Evolutionary conservation across 2,888 invertebrate genomes (phyloP).

Genomic region (Scrobipalpa costella): DNA sequence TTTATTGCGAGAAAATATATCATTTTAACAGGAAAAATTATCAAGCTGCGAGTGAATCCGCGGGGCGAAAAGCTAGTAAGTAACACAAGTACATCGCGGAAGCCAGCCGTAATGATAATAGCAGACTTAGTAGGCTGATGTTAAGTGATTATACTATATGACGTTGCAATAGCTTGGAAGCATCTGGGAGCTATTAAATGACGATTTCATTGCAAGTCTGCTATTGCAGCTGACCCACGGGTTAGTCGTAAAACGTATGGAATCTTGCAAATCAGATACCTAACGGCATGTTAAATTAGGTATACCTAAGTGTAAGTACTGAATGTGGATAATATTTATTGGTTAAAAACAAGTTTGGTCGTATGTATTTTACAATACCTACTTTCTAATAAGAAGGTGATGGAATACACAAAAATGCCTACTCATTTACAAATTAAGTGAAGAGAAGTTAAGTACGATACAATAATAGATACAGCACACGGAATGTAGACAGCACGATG

Average conservation of each 20-base stretch:
- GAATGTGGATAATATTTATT: no score
- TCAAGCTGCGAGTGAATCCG: no score
- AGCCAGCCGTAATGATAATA: conserved; percentile 40
- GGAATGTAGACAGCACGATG: no score
- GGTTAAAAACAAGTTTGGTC: no score
- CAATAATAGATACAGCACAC: no score
- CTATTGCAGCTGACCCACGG: not conserved
- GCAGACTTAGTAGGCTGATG: not conserved
- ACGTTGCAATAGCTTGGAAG: not conserved
- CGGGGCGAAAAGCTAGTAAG: conserved; percentile 14
- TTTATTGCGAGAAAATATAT: no score
- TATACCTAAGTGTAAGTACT: not conserved
- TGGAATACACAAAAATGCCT: no score
- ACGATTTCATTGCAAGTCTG: not conserved
- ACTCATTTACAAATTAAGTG: no score
- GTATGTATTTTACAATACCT: no score
- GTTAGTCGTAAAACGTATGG: not conserved
- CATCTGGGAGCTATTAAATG: not conserved
- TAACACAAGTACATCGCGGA: conserved; percentile 38
- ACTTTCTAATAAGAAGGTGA: no score
- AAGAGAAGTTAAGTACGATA: no score
- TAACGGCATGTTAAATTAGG: conserved; percentile 26
- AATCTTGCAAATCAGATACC: not conserved
- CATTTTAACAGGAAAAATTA: no score
- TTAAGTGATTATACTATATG: not conserved